Base-by-base conservation (phyloP, 2,797 vertebrate species). In the Gadopsis marmoratus region DNA sequence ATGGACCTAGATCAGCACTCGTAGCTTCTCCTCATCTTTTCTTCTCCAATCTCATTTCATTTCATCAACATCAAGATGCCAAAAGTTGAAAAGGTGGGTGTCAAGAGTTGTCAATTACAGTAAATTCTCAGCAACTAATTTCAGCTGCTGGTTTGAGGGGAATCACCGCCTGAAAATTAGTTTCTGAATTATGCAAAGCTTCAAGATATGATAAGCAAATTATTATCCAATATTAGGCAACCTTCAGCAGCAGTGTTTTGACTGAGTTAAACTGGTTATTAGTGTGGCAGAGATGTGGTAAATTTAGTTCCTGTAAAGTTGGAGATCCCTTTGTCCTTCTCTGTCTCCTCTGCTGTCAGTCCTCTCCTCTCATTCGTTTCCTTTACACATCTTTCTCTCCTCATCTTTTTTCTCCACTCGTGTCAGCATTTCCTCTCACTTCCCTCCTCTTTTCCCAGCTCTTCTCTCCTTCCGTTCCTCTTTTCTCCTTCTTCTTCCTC, bases 171-270 rank as follows among this genome's bases (percentile, higher is more conserved):
- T 51, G 26, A 31, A 63, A 74, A 61, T 50, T 7, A 62, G 7
- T 50, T 29, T 62, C 29, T 76, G 54, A 73, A 76, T 75, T 74
- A 70, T 80, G 45, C 39, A 69, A 65, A 82, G 62, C 67, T 56
- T 59, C 4, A 39, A 55, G 33, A 71, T 60, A 37, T 41, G 39
- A 41, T 12, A 13, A 41, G 13, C 12, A 13, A 41, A 13, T 41
- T 12, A n/a, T n/a, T n/a, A n/a, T 41, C 12, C 39, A 41, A 3
- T 13, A 41, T 11, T 39, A 39, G 37, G 37, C 37, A 39, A 10
- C 37, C 37, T 39, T 39, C 37, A 10, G 37, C 37, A 39, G 37
- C 37, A 39, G 37, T 39, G 8, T 37, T 41, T 41, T 41, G 61
- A 19, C 17, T 47, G n/a, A 62, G 21, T 48, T 21, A 26, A 58